These are phyloP conservation scores for Operophtera brumata DNA, from an alignment of 2,888 invertebrate species.

Conservation along the genomic window DNA sequence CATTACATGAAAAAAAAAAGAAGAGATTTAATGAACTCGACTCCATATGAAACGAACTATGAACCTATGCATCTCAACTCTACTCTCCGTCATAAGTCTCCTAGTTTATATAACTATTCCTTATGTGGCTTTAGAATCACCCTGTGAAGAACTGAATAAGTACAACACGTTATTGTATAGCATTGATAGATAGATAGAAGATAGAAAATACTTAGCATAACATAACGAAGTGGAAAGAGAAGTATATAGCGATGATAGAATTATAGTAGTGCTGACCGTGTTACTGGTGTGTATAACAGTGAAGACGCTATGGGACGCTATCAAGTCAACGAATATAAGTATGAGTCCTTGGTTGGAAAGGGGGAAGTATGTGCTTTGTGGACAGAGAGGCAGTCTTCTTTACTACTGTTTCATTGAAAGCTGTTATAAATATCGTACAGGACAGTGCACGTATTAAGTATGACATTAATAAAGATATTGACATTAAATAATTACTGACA, in stretches of 20 bases:
- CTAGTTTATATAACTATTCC: slow-evolving; percentile 52
- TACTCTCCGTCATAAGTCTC: slow-evolving; percentile 47
- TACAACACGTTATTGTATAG: slow-evolving; percentile 32
- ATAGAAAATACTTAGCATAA: too few relatives aligned
- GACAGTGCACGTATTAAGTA: too few relatives aligned
- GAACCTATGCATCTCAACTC: slow-evolving; percentile 45
- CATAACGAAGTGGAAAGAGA: slow-evolving; percentile 36
- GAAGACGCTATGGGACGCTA: slow-evolving; percentile 44
- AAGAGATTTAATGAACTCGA: slow-evolving; percentile 36
- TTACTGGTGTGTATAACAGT: slow-evolving; percentile 39
- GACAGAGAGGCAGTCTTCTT: slow-evolving; percentile 2
- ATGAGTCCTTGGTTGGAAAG: slow-evolving; percentile 52
- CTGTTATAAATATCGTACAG: too few relatives aligned
- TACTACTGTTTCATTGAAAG: not conserved
- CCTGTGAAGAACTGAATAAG: slow-evolving; percentile 43
- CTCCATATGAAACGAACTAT: slow-evolving; percentile 38
- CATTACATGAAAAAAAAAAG: too few relatives aligned
- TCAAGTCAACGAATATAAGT: slow-evolving; percentile 46
- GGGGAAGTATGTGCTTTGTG: slow-evolving; percentile 40
- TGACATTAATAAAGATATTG: too few relatives aligned
- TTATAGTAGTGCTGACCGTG: slow-evolving; percentile 42
- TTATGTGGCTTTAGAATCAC: slow-evolving; percentile 40
- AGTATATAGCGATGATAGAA: slow-evolving; percentile 42
- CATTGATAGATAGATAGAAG: too few relatives aligned
- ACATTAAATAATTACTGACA: too few relatives aligned